Evolutionary conservation across 2,797 vertebrate species (phyloP).

Genomic region (Sebastiscus albofasciatus): DNA sequence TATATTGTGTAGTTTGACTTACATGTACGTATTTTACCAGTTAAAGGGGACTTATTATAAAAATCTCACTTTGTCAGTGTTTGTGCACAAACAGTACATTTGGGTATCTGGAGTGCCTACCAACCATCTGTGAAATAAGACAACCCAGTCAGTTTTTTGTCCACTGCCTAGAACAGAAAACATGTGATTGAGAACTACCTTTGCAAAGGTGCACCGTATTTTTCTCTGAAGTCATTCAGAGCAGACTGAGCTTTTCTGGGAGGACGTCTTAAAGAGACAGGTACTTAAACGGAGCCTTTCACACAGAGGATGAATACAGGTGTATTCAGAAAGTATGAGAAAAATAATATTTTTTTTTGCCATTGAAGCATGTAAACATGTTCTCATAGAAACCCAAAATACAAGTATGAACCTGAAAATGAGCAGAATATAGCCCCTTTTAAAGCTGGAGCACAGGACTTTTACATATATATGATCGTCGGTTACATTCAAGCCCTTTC

Average conservation of each 20-base stretch:
- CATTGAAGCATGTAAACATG: background rate
- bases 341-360: background rate
- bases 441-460: background rate
- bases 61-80: no score
- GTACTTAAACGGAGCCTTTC: no score
- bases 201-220: no score
- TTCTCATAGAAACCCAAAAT: background rate
- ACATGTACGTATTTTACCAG: background rate
- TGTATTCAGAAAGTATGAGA: background rate
- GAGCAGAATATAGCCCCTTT: background rate
- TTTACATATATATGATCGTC: background rate
- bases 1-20: background rate
- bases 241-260: no score
- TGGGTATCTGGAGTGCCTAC: no score
- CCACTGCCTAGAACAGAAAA: no score
- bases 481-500: background rate
- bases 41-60: background rate
- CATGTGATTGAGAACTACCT: fast-evolving
- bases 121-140: no score
- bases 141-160: no score
- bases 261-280: no score
- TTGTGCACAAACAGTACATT: no score
- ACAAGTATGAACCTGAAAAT: background rate
- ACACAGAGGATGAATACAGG: background rate
- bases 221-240: no score